These are phyloP conservation scores for Hippocampus comes DNA, from an alignment of 2,113 vertebrate genomes.

Conservation along the genomic window DNA sequence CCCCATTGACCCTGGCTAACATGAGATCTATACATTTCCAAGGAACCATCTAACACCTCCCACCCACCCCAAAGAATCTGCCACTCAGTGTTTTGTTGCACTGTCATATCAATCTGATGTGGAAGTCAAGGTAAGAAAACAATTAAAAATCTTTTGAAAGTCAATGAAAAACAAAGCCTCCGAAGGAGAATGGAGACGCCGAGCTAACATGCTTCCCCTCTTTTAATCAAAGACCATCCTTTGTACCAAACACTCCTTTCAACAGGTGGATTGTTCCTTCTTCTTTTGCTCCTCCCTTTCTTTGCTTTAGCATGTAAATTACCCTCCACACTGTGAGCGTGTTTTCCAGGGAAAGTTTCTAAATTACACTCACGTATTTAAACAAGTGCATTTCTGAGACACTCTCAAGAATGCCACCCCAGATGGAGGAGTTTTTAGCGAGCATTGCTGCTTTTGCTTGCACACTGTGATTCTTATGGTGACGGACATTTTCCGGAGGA, in stretches of 20 bases:
- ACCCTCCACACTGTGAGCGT: constrained; percentile 20
- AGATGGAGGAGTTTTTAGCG: constrained; percentile 23
- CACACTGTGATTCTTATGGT: neutral
- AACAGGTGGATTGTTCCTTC: constrained; percentile 49
- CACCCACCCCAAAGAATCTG: too few relatives aligned
- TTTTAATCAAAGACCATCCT: constrained; percentile 47
- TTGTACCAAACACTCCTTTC: constrained; percentile 23
- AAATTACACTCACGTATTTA: constrained; percentile 34
- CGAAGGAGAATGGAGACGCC: constrained; percentile 16
- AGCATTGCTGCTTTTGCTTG: constrained; percentile 17
- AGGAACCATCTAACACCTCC: too few relatives aligned
- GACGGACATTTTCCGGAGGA: constrained; percentile 18
- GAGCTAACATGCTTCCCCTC: constrained; percentile 30
- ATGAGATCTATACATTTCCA: neutral
- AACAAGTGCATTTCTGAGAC: constrained; percentile 25
- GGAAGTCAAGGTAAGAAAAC: constrained; percentile 11
- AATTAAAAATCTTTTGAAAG: constrained; percentile 38
- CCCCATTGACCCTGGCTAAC: neutral
- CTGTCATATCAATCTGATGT: neutral
- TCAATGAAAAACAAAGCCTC: constrained; percentile 46
- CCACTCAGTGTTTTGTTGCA: constrained; percentile 1
- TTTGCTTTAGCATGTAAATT: constrained; percentile 45
- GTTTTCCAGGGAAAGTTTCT: constrained; percentile 34
- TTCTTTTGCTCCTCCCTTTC: constrained; percentile 18
- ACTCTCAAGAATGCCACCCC: constrained; percentile 44